A percentile compares a stretch with the other conserved stretches of the same genome.
Evolutionary conservation across 2,113 vertebrate species (phyloP).

Genomic region (Bos javanicus): DNA sequence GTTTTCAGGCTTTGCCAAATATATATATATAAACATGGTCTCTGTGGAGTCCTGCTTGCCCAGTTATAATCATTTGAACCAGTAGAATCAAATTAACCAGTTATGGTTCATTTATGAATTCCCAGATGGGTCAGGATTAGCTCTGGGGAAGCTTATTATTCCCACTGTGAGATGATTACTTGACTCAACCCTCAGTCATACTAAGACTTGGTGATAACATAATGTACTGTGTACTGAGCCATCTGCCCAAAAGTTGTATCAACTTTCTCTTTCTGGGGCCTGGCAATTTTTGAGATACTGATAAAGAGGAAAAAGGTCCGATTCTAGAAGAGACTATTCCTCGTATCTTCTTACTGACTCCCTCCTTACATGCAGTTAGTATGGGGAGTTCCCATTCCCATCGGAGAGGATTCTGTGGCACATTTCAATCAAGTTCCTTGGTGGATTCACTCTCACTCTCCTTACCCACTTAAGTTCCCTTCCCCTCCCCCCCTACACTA

Average conservation of each 20-base stretch:
- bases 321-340: neutral
- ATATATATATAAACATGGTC: neutral
- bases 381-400: neutral
- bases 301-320: neutral
- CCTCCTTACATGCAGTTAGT: neutral
- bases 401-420: neutral
- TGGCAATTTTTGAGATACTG: neutral
- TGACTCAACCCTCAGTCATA: conserved; percentile 17
- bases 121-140: conserved; percentile 18
- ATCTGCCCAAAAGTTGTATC: neutral
- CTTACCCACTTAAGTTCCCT: neutral
- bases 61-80: neutral
- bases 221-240: neutral
- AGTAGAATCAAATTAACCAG: too few relatives aligned
- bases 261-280: neutral
- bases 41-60: neutral
- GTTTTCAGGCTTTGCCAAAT: conserved; percentile 22
- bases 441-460: neutral
- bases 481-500: neutral
- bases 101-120: conserved; percentile 45
- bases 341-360: neutral
- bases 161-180: conserved; percentile 14
- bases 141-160: neutral
- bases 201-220: neutral
- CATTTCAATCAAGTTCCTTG: neutral